These are phyloP conservation scores for Echiichthys vipera DNA, from an alignment of 2,797 vertebrate species.

Conservation along the genomic window DNA sequence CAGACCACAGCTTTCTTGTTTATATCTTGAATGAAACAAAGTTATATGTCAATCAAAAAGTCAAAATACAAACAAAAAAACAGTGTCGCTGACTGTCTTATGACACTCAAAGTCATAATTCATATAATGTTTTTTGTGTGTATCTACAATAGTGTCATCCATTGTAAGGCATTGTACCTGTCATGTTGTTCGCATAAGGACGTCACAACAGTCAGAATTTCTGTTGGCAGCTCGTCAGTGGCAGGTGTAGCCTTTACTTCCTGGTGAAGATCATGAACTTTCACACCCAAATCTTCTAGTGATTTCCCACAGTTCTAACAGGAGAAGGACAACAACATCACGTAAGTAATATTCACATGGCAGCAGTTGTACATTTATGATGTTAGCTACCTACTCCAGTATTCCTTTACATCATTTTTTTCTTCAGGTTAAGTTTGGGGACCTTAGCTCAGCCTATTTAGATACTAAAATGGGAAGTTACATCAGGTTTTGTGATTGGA, in stretches of 20 bases:
- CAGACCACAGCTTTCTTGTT: not conserved
- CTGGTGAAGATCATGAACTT: conserved; percentile 73
- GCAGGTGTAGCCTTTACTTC: conserved; percentile 51
- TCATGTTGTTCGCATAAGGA: conserved; percentile 77
- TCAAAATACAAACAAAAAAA: not conserved
- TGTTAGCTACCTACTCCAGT: not conserved
- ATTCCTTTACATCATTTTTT: not conserved
- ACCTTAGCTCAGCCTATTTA: not conserved
- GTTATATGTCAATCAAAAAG: not conserved
- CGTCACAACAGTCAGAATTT: conserved; percentile 64
- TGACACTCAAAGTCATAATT: not conserved
- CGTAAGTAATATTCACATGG: not conserved
- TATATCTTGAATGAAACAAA: not conserved
- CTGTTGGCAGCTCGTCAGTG: conserved; percentile 68
- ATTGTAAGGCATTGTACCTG: conserved; percentile 65
- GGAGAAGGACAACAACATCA: not conserved
- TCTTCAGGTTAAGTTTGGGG: not conserved
- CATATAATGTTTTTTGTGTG: not conserved
- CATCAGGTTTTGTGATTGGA: not conserved
- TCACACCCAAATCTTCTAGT: conserved; percentile 66
- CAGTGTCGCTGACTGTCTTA: not conserved
- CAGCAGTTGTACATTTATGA: not conserved
- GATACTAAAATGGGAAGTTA: not conserved
- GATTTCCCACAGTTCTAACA: conserved; percentile 78
- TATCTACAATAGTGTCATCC: not conserved